Evolutionary conservation across 2,888 invertebrate genomes (phyloP).

Genomic region (Pasiphila rectangulata): DNA sequence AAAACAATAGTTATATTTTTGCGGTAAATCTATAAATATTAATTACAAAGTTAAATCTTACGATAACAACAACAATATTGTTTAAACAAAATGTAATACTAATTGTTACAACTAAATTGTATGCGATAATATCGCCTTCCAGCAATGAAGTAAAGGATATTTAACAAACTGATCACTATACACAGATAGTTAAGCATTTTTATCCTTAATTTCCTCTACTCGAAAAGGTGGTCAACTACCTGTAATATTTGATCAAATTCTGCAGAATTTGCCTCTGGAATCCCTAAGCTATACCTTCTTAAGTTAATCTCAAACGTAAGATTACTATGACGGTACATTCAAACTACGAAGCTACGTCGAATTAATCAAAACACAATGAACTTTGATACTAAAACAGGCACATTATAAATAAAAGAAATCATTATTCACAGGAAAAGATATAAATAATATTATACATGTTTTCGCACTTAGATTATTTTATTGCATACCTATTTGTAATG

Average conservation of each 20-base stretch:
- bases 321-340: conserved; percentile 69
- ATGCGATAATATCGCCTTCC: conserved; percentile 40
- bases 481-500: too few relatives aligned
- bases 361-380: conserved; percentile 35
- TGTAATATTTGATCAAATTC: conserved; percentile 29
- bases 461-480: too few relatives aligned
- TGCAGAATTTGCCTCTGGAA: conserved; percentile 27
- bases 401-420: not conserved
- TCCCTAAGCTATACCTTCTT: conserved; percentile 59
- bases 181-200: conserved; percentile 21
- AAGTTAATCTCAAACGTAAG: conserved; percentile 70
- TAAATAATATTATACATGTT: not conserved
- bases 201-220: not conserved
- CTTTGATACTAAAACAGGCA: not conserved
- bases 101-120: conserved; percentile 46
- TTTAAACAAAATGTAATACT: conserved; percentile 55
- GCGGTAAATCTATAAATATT: conserved; percentile 48
- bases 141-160: not conserved
- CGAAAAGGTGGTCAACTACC: conserved; percentile 21
- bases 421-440: not conserved
- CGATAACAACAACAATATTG: conserved; percentile 52
- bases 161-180: conserved; percentile 6
- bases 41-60: conserved; percentile 53
- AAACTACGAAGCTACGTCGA: conserved; percentile 42
- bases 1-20: conserved; percentile 45